Percentiles rank a stretch among this genome's conserved stretches.
Evolutionary conservation across 2,797 vertebrate species (phyloP).

Genomic region (Micrastur ruficollis): DNA sequence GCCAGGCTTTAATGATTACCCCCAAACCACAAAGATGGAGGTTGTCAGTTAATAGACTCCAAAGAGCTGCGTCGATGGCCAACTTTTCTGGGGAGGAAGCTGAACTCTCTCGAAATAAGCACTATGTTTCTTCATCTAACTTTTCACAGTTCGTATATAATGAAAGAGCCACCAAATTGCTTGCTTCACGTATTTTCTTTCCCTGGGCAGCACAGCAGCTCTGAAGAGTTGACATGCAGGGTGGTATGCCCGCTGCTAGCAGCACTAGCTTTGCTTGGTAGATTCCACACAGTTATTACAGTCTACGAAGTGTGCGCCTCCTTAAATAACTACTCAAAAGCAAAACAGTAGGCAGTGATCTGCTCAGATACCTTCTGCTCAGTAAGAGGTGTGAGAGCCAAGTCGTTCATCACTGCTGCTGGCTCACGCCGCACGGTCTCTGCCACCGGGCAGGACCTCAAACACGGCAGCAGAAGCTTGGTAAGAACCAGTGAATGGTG

Average conservation of each 20-base stretch:
- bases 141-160: background rate
- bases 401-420: background rate
- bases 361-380: background rate
- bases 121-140: background rate
- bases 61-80: background rate
- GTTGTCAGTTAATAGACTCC: background rate
- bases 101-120: background rate
- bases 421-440: fast-evolving
- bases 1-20: background rate
- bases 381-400: background rate
- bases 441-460: background rate
- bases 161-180: background rate
- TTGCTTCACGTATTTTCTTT: background rate
- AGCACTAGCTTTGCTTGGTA: background rate
- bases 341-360: background rate
- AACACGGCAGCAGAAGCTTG: background rate
- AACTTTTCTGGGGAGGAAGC: background rate
- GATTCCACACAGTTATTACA: background rate
- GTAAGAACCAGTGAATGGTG: background rate
- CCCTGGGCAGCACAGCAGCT: background rate
- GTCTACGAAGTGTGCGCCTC: background rate
- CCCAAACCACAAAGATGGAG: background rate
- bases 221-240: background rate
- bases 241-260: background rate
- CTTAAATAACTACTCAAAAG: background rate